Evolutionary conservation across 2,113 vertebrate genomes (phyloP).

Genomic region (Zonotrichia leucophrys): DNA sequence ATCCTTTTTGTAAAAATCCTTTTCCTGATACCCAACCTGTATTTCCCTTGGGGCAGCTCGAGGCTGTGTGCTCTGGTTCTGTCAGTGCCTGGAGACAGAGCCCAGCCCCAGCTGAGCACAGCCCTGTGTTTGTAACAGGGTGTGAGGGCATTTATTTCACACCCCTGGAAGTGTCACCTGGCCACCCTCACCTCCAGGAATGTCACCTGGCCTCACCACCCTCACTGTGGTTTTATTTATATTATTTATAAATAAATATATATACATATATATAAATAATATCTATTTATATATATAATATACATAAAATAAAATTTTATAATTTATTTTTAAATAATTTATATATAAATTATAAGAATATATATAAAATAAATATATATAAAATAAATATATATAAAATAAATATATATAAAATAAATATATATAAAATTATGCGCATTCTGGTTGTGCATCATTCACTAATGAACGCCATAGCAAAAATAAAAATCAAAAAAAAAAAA

Average conservation of each 20-base stretch:
- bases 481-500: not conserved
- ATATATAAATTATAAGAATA: too few species aligned
- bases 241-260: not conserved
- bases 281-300: too few species aligned
- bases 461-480: accelerated
- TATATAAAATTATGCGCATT: not conserved
- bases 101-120: not conserved
- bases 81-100: too few species aligned
- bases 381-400: too few species aligned
- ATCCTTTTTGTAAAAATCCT: too few species aligned
- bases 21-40: too few species aligned
- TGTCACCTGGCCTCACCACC: not conserved
- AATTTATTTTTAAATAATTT: too few species aligned
- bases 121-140: not conserved
- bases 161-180: not conserved
- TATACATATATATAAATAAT: too few species aligned
- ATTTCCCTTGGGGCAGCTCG: too few species aligned
- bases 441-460: not conserved
- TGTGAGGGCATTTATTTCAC: not conserved
- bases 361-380: not conserved
- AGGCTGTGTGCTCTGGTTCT: too few species aligned
- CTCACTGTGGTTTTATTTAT: not conserved
- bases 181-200: not conserved
- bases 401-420: not conserved
- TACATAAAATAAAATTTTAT: too few species aligned